Conservation (phyloP, 2,888 invertebrate genomes). For the Drosophila falleni region DNA sequence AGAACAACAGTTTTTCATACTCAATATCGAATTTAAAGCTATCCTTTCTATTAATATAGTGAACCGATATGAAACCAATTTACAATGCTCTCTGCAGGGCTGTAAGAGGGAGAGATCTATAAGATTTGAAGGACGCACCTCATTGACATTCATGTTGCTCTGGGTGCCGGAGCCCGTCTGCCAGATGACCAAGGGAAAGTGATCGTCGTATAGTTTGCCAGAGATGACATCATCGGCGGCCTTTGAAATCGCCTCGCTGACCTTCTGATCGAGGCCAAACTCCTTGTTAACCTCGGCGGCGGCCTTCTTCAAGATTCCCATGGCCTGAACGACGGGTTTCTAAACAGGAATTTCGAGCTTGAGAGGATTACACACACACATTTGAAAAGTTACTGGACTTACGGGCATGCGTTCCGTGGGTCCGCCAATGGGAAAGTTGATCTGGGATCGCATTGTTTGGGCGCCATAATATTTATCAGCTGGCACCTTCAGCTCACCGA, state of each 20-base stretch:
- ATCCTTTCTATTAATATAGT: too few relatives aligned
- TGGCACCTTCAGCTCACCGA: slow-evolving; percentile 98
- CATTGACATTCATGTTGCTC: slow-evolving; percentile 99
- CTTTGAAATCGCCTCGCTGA: slow-evolving; percentile 94
- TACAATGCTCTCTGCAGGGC: neutral
- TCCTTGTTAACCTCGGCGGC: slow-evolving; percentile 98
- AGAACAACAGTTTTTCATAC: too few relatives aligned
- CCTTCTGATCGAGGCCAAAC: slow-evolving; percentile 94
- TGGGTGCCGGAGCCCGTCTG: slow-evolving; percentile 99
- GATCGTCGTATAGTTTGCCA: slow-evolving; percentile 96
- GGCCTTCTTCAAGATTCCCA: slow-evolving; percentile 99
- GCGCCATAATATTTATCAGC: slow-evolving; percentile 97
- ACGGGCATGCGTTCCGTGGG: slow-evolving; percentile 98
- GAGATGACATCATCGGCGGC: slow-evolving; percentile 98
- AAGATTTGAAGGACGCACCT: slow-evolving; percentile 86
- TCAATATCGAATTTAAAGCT: too few relatives aligned
- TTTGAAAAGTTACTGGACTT: slow-evolving; percentile 79
- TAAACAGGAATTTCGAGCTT: slow-evolving; percentile 83
- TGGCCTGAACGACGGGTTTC: slow-evolving; percentile 96
- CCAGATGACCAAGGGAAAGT: slow-evolving; percentile 99
- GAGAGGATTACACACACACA: neutral
- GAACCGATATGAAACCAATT: too few relatives aligned
- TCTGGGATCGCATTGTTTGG: slow-evolving; percentile 97
- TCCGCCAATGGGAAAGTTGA: slow-evolving; percentile 99
- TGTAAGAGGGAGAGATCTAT: neutral